Conservation (phyloP, 2,888 invertebrate genomes). For the Ptychoptera albimana region DNA sequence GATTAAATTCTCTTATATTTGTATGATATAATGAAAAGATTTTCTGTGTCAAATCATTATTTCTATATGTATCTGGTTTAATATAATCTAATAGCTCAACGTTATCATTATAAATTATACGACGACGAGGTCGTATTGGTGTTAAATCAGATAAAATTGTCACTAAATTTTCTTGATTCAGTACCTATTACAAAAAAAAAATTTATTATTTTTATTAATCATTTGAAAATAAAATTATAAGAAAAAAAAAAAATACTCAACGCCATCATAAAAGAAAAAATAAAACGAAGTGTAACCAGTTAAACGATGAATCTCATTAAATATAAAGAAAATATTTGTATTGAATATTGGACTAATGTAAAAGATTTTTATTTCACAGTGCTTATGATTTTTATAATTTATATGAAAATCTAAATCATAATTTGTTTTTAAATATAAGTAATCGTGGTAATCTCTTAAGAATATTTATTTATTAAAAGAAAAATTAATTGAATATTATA, state of each 20-base stretch:
- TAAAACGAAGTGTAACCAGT: constrained; percentile 29
- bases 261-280: constrained; percentile 23
- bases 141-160: constrained; percentile 9
- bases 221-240: background rate
- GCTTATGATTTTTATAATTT: constrained; percentile 1
- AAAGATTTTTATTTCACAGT: constrained; percentile 7
- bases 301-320: constrained; percentile 35
- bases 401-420: constrained; percentile 7
- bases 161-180: constrained; percentile 26
- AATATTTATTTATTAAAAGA: too few species aligned
- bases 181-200: background rate
- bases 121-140: constrained; percentile 6
- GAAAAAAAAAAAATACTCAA: constrained; percentile 4
- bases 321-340: constrained; percentile 21
- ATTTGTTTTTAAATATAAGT: background rate
- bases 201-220: background rate
- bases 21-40: constrained; percentile 32
- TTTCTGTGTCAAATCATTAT: constrained; percentile 4
- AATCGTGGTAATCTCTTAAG: too few species aligned
- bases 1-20: constrained; percentile 33
- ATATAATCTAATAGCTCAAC: constrained; percentile 4
- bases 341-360: constrained; percentile 34
- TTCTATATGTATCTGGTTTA: constrained; percentile 5
- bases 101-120: background rate
- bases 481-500: too few species aligned